phyloP scores from a whole-genome alignment of 1,140 invertebrate species.

The Eubasilissa regina region DNA sequence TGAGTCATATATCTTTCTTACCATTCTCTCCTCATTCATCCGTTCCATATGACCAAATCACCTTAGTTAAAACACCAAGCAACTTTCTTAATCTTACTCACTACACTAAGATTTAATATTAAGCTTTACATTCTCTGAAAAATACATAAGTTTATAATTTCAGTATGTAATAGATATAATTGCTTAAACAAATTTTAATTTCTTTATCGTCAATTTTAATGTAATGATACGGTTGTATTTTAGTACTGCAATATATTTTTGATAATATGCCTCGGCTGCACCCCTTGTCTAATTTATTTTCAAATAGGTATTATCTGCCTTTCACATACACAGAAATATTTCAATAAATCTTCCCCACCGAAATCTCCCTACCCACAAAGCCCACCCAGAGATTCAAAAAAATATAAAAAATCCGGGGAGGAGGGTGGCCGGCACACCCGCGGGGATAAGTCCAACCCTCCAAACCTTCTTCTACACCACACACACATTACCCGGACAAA shows the following conservation, averaged over 20 bases:
- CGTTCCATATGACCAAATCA: too few species aligned
- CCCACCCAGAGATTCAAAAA: slow-evolving; percentile 51
- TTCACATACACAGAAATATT: slow-evolving; percentile 52
- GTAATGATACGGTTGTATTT: background rate
- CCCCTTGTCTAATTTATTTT: slow-evolving; percentile 56
- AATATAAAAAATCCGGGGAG: slow-evolving; percentile 53
- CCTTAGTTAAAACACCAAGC: too few species aligned
- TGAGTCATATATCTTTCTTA: too few species aligned
- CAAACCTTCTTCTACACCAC: slow-evolving; percentile 51
- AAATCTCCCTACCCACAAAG: slow-evolving; percentile 44
- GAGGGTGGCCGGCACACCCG: slow-evolving; percentile 25
- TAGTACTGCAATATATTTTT: slow-evolving; percentile 12
- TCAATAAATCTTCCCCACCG: slow-evolving; percentile 55
- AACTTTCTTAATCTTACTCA: too few species aligned
- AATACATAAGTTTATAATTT: too few species aligned
- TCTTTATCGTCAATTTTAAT: too few species aligned
- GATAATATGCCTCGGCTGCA: slow-evolving; percentile 42
- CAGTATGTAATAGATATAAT: too few species aligned
- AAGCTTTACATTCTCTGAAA: too few species aligned
- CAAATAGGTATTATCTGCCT: slow-evolving; percentile 50
- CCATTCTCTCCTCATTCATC: too few species aligned
- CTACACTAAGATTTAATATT: too few species aligned
- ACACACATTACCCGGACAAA: slow-evolving; percentile 53
- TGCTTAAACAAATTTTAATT: too few species aligned
- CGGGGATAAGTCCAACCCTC: slow-evolving; percentile 58